A percentile compares a stretch with the other conserved stretches of the same genome.
Evolutionary conservation across 1,140 invertebrate species (phyloP).

Genomic region (Solenopsis invicta): DNA sequence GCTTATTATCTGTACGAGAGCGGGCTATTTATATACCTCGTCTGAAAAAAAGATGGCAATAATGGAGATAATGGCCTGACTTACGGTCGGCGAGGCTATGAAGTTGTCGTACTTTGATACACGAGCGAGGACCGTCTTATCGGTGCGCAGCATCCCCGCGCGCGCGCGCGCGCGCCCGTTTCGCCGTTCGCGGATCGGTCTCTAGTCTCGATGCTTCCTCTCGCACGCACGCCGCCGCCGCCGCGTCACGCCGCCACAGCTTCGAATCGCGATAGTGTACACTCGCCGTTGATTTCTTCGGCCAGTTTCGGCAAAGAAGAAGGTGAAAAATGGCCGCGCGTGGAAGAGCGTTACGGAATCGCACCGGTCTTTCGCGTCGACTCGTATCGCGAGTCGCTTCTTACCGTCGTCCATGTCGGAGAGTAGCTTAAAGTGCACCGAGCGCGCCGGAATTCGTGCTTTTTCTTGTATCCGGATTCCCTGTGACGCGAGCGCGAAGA

Average conservation of each 20-base stretch:
- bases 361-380: background rate
- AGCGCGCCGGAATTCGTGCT: constrained; percentile 25
- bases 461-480: constrained; percentile 26
- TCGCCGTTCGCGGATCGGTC: constrained; percentile 29
- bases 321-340: constrained; percentile 44
- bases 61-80: constrained; percentile 50
- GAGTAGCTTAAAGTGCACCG: constrained; percentile 50
- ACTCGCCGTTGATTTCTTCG: constrained; percentile 25
- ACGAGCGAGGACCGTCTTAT: constrained; percentile 46
- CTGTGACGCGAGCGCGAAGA: constrained; percentile 29
- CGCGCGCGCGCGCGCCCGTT: background rate
- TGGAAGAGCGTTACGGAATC: constrained; percentile 31
- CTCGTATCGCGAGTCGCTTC: constrained; percentile 46
- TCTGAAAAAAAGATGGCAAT: constrained; percentile 40
- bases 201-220: background rate
- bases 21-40: constrained; percentile 40
- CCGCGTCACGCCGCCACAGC: background rate
- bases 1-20: constrained; percentile 53
- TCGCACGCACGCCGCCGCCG: background rate
- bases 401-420: background rate
- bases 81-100: constrained; percentile 23
- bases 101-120: constrained; percentile 58
- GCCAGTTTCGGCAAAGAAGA: constrained; percentile 37
- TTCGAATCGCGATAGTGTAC: constrained; percentile 35
- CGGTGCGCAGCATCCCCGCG: constrained; percentile 38